Evolutionary conservation across 2,888 invertebrate genomes (phyloP), one percentile per base, ranked within the genome.

Genomic region (Plebejus argus): DNA sequence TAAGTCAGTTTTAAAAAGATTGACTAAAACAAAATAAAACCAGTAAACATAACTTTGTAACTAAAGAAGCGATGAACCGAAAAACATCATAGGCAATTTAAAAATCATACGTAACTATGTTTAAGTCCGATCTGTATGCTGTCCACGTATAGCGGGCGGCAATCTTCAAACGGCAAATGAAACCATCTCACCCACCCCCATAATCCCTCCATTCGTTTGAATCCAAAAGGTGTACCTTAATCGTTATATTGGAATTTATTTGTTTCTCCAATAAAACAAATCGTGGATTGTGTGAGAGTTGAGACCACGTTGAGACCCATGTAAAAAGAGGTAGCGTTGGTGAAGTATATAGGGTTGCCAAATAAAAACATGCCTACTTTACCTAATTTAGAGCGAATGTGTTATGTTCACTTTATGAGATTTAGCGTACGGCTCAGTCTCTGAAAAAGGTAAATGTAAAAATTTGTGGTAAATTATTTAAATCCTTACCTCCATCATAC

Each of bases 181-280:
- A 86, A 86, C 82, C 83, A 83, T 83, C 71, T 56, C 81, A 78
- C 77, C 79, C 77, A 77, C 81, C 80, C 79, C 79, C 81, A 78
- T 88, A 88, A 88, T 86, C 87, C 87, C 80, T 78, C 85, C 84
- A 88, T 88, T 84, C 84, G 85, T 86, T 85, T 86, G 81, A 86
- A 87, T 89, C 83, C 87, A 87, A 87, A 87, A 88, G 87, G 87
- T 88, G 86, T 84, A 86, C 88, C 88, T 91, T 89, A 90, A 91
- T 91, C 90, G 88, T 84, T 87, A 86, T 84, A 89, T 89, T 87
- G 88, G 88, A 89, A 90, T 91, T 90, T 89, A 90, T 90, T 89
- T 83, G 82, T 83, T 82, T 81, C 81, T 81, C 79, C 81, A 82
- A 87, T 87, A 87, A 86, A 89, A 89, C 74, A 74, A 74, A 74